Evolutionary conservation across 2,113 vertebrate genomes (phyloP), one percentile per base, ranked within the genome.

Genomic region (Microcebus murinus): DNA sequence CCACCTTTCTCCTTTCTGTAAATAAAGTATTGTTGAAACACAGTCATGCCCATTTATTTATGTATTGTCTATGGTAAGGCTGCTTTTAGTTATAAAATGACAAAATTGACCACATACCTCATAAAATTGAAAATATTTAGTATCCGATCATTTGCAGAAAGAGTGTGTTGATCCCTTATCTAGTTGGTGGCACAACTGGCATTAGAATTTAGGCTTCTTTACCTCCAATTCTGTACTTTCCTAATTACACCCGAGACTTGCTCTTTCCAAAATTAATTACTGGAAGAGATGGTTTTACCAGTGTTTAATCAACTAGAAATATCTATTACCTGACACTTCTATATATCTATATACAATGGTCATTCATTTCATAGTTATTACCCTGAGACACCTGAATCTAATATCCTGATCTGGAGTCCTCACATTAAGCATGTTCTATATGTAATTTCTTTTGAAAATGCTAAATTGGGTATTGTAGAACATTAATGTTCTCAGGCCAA

Each of bases 201-300:
- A 95, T 82, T 88, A 80, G 73, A 96, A 96, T 77, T 39, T 71
- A 84, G 67, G 71, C 36, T 96, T 92, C 63, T 91, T 97, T 90
- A 96, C 83, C 50, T 96, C 73, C 12, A 73, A 36, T 45, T 45
- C 10, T 93, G 14, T 21, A 52, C 13, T 91, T 94, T 36, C 21
- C 17, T 85, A 63, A 94, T 96, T 82, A 87, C n/a, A 85, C 23
- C 92, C 45, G 93, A 96, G 79, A 90, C 48, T 48, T 74, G 63
- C 39, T 95, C 87, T 83, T 77, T 70, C 76, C 45, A 94, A 96
- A 95, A 86, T 95, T 96, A 95, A 97, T 88, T 94, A 86, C 8
- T 77, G 76, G 59, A 94, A 88, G 71, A 85, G 20, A 89, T 68
- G 48, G 10, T 91, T 96, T 90, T 73, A 55, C 36, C 52, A 77